These are phyloP conservation scores for Chironomus riparius DNA, from an alignment of 2,888 invertebrate genomes.

Conservation along the genomic window DNA sequence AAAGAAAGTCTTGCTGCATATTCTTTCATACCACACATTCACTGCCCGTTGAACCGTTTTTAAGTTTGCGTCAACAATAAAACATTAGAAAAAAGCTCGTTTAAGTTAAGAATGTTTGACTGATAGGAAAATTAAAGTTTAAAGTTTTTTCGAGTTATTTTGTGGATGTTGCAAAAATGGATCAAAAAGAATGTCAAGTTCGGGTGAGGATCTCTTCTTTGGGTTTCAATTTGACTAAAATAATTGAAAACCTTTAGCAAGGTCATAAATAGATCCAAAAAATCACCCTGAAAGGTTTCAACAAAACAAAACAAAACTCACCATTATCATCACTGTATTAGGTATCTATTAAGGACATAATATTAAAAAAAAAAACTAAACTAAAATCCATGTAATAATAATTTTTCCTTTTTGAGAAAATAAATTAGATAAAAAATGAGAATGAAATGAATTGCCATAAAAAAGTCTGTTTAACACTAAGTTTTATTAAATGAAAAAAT, in stretches of 20 bases:
- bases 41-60: neutral
- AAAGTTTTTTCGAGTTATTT: too few species aligned
- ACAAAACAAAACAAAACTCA: neutral
- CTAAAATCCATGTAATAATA: neutral
- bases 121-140: neutral
- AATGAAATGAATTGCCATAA: slow-evolving; percentile 20
- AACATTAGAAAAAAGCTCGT: too few species aligned
- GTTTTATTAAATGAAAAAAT: slow-evolving; percentile 16
- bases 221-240: too few species aligned
- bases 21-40: neutral
- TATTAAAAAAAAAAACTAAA: neutral
- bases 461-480: slow-evolving; percentile 25
- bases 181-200: neutral
- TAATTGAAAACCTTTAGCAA: too few species aligned
- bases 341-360: neutral
- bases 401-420: neutral
- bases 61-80: too few species aligned
- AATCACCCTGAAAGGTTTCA: neutral
- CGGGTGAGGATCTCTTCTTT: too few species aligned
- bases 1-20: neutral
- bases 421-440: neutral
- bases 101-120: too few species aligned
- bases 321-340: neutral
- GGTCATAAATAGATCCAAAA: too few species aligned
- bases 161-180: neutral